Evolutionary conservation across 2,113 vertebrate genomes (phyloP).

Genomic region (Phrynocephalus versicolor): DNA sequence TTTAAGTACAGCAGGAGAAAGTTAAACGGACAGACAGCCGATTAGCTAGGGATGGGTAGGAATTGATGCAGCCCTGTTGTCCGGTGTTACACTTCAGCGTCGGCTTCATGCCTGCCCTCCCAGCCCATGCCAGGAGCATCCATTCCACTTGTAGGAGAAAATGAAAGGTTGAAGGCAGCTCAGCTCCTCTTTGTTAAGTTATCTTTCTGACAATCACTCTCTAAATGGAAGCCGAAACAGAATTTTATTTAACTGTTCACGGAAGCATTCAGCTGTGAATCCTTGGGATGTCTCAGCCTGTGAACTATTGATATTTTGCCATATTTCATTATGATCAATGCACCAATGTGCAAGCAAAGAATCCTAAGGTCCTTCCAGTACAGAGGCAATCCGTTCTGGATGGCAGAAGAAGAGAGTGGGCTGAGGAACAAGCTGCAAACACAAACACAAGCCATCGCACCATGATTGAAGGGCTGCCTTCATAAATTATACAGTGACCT

Average conservation of each 20-base stretch:
- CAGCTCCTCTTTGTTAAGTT: conserved; percentile 49
- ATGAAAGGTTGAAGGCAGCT: not conserved
- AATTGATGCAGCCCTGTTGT: not conserved
- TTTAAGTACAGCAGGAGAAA: no score
- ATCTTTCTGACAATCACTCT: conserved; percentile 54
- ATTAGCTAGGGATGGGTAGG: no score
- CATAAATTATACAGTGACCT: not conserved
- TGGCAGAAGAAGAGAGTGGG: conserved; percentile 37
- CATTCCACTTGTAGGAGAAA: conserved; percentile 21
- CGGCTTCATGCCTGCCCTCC: not conserved
- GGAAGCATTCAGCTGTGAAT: conserved; percentile 58
- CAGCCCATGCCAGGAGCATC: not conserved
- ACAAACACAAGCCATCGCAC: not conserved
- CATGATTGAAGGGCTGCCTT: not conserved
- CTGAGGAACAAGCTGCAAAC: conserved; percentile 35
- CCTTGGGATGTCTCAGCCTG: conserved; percentile 54
- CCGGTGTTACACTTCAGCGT: not conserved
- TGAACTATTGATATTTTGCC: conserved; percentile 65
- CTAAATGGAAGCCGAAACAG: conserved; percentile 55
- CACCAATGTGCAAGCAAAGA: conserved; percentile 56
- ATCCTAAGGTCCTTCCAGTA: conserved; percentile 28
- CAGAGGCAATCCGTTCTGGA: conserved; percentile 5
- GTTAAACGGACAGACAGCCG: no score
- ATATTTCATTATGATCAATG: conserved; percentile 66
- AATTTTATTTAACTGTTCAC: conserved; percentile 49